Base-by-base conservation (phyloP, 2,113 vertebrate species). In the Leiothrix lutea region DNA sequence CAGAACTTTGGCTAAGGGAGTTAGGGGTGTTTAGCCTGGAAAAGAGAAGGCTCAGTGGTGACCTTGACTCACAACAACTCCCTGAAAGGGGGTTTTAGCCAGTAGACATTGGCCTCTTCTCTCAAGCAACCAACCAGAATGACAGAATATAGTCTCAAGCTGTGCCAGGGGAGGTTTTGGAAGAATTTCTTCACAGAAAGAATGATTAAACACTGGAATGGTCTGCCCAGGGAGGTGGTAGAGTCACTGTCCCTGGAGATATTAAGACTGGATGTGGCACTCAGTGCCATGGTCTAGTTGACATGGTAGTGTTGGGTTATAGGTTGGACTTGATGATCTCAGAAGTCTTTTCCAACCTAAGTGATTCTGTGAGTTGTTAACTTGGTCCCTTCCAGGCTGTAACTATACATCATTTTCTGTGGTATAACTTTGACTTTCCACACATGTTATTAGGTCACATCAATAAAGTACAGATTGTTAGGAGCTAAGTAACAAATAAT, bases 371-470 rank as follows among this genome's bases (percentile, higher is more conserved):
- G 40, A 35, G 19, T 60, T 3, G 3, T 36, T 61, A 61, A n/a
- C 24, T 60, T 89, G 40, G 11, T 79, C n/a, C 12, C 40, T 81
- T 87, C 13, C 21, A 73, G 53, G 44, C 16, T 70, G 47, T 56
- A 78, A 44, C 13, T 38, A 14, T 35, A 24, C 3, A 3, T 60
- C 0, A 13, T 64, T 61, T 74, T 65, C 40, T 79, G n/a, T 44
- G 8, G 11, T 71, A 14, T 50, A 92, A 38, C 14, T 64, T 66
- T 45, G 28, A 47, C 29, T 26, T 74, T 84, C 33, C 28, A 36
- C 0, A 0, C 28, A 17, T 24, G 9, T 12, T 66, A 8, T 56
- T 42, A 51, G n/a, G 29, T 54, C 7, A 1, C 0, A 1, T 16
- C 21, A 3, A 53, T 36, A 24, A 40, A 84, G 25, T 29, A 73